These are phyloP conservation scores for Dicaeum eximium DNA, from an alignment of 2,113 vertebrate genomes.

Conservation along the genomic window DNA sequence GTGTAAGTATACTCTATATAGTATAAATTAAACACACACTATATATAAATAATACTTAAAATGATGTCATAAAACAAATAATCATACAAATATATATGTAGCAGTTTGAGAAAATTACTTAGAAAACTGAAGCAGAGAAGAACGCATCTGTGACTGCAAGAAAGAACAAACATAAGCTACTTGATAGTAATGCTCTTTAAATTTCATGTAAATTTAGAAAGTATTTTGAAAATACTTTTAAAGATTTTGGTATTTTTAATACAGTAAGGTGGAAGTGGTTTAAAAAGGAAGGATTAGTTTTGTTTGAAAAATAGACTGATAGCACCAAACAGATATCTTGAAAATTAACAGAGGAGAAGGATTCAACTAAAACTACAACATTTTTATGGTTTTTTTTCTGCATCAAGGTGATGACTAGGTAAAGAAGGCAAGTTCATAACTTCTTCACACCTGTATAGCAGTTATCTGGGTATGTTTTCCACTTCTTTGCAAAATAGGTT, in stretches of 20 bases:
- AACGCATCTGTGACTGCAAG: not conserved
- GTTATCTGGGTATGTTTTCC: not conserved
- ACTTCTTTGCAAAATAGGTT: not conserved
- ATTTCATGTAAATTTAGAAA: not conserved
- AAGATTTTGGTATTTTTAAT: not conserved
- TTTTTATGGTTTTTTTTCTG: not conserved
- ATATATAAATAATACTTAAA: not conserved
- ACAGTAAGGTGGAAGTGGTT: not conserved
- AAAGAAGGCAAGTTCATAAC: not conserved
- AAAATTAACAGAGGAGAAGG: not conserved
- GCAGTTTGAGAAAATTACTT: not conserved
- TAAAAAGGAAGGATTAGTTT: accelerated
- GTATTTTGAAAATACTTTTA: not conserved
- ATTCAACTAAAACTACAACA: not conserved
- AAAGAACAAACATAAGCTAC: not conserved
- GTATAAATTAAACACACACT: not conserved
- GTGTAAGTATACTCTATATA: not conserved
- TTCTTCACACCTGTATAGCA: not conserved
- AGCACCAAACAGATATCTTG: accelerated
- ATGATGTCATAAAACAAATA: not conserved
- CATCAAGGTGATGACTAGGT: not conserved
- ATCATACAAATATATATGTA: not conserved
- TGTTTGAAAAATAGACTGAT: not conserved
- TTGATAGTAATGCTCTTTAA: not conserved
- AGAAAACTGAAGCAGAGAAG: not conserved